phyloP scores from a whole-genome alignment of 2,888 invertebrate species.

The Julus scanicus region DNA sequence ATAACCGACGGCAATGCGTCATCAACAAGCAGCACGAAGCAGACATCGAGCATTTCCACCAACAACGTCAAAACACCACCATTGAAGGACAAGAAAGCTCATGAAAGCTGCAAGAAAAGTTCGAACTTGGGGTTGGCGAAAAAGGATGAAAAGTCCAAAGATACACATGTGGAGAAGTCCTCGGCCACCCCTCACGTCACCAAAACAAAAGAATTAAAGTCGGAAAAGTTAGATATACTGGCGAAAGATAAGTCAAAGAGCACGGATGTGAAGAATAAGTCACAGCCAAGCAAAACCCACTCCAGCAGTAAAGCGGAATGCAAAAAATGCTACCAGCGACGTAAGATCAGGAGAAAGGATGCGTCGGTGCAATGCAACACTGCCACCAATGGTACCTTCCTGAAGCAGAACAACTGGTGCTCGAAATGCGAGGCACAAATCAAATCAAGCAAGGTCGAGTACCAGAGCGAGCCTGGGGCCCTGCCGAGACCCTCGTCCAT shows the following conservation, averaged over 20 bases:
- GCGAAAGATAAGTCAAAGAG: not conserved
- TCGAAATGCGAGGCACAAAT: not conserved
- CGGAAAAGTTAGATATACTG: not conserved
- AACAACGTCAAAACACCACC: not conserved
- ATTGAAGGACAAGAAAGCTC: not conserved
- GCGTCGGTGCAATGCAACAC: conserved; percentile 79
- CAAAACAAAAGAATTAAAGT: not conserved
- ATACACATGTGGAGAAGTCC: not conserved
- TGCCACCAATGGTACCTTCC: conserved; percentile 63
- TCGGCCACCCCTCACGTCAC: not conserved
- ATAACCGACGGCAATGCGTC: not conserved
- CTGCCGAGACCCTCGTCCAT: conserved; percentile 58
- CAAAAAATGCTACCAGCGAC: conserved; percentile 74
- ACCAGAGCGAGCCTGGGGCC: conserved; percentile 56
- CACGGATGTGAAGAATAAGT: not conserved
- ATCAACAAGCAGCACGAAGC: not conserved
- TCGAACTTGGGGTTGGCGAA: not conserved
- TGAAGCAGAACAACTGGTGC: not conserved
- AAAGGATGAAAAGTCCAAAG: not conserved
- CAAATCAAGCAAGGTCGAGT: not conserved
- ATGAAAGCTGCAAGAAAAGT: conserved; percentile 28
- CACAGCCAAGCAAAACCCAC: not conserved
- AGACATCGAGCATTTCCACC: not conserved
- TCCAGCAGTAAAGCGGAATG: conserved; percentile 52
- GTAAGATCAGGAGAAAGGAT: conserved; percentile 77